phyloP scores from a whole-genome alignment of 2,888 invertebrate genomes.

The Geotrupes spiniger region DNA sequence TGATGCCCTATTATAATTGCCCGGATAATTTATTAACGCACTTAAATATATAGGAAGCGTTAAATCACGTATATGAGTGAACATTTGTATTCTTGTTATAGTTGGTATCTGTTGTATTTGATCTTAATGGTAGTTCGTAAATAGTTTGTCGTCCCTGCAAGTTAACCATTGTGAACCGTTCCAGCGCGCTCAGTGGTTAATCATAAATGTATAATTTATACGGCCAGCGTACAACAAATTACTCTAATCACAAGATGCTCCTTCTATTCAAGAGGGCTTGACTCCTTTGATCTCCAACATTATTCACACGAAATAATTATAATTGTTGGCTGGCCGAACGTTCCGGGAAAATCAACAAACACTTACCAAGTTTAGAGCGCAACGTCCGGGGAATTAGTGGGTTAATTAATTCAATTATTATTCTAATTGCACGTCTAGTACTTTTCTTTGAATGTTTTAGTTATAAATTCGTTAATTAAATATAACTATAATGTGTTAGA shows the following conservation, averaged over 20 bases:
- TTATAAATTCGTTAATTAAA: too few species aligned
- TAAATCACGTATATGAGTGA: constrained; percentile 35
- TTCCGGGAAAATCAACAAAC: neutral
- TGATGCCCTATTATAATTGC: constrained; percentile 11
- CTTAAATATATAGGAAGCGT: constrained; percentile 25
- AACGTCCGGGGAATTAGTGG: too few species aligned
- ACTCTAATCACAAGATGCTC: constrained; percentile 34
- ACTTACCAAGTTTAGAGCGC: too few species aligned
- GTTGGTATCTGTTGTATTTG: constrained; percentile 43
- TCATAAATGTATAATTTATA: constrained; percentile 43
- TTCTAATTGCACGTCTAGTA: too few species aligned
- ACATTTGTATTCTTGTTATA: constrained; percentile 42
- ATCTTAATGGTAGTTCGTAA: constrained; percentile 48
- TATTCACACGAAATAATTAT: constrained; percentile 1
- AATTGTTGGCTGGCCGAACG: neutral
- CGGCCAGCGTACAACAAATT: constrained; percentile 36
- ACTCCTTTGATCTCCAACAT: constrained; percentile 17
- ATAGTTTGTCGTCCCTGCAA: constrained; percentile 39
- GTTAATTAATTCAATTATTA: too few species aligned
- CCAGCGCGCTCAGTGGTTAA: constrained; percentile 33
- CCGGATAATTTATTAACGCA: constrained; percentile 19
- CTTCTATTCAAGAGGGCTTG: constrained; percentile 11
- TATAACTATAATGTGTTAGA: too few species aligned
- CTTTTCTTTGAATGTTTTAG: too few species aligned
- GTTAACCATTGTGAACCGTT: constrained; percentile 31